Base-by-base conservation (phyloP, 92 coral and sea anemone species). In the Epizoanthus ramosus region DNA sequence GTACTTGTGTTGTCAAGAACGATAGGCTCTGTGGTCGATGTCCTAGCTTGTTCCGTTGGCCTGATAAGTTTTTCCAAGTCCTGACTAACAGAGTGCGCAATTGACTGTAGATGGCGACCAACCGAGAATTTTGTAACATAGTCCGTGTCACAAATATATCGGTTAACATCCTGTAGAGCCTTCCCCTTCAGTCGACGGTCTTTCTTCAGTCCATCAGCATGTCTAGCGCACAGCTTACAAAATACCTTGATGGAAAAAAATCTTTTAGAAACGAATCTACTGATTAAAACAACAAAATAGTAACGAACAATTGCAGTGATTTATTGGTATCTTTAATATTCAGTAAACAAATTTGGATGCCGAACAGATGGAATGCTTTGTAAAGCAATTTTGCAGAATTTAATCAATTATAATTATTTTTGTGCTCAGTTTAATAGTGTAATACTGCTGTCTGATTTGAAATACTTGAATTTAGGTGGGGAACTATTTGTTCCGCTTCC, bases 221-320 rank as follows among this genome's bases (percentile, higher is more conserved):
- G 65, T 60, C 25, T 60, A n/a, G 65, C 65, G n/a, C 65, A 60
- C 65, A 60, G 65, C 65, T 60, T 60, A 60, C 65, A 60, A 60
- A n/a, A 60, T 60, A 60, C 65, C 65, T n/a, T 60, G 23, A 60
- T 18, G 65, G 65, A 60, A 18, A 18, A 18, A 59, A 41, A 5
- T 8, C 0, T 41, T 41, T 41, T 41, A 41, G 47, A 41, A 41
- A 41, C 47, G 47, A 41, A 41, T 41, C 47, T 41, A 41, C 47
- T 7, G 8, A 18, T 59, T 59, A 59, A 22, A 59, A 18, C 31
- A 18, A 59, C 19, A 22, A 59, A 59, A 59, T 18, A 59, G 64
- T 22, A 2, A 59, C 21, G 25, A 61, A 31, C 31, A 61, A 19
- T 25, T 61, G 66, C 22, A 61, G 10, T 61, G 22, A 25, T 61